Conservation (phyloP, 1,140 invertebrate genomes). For the Ctenoplectra terminalis region DNA sequence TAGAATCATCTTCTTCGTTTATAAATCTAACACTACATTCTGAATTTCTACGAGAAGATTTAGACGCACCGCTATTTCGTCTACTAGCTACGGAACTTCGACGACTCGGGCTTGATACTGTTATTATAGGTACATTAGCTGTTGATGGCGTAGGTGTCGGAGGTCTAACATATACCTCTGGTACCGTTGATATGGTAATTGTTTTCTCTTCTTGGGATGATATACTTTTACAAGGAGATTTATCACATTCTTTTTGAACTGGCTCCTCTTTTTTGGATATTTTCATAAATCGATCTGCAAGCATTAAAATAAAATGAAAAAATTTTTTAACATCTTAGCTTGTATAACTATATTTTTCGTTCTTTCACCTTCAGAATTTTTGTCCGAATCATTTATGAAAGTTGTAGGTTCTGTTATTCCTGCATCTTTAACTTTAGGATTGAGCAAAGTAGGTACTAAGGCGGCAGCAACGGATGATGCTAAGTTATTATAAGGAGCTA, state of each 20-base stretch:
- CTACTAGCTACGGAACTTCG: slow-evolving; percentile 77
- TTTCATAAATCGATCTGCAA: slow-evolving; percentile 17
- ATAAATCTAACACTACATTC: slow-evolving; percentile 77
- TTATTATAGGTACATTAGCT: slow-evolving; percentile 77
- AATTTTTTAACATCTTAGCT: neutral
- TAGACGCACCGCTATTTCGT: slow-evolving; percentile 74
- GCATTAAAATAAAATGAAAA: neutral
- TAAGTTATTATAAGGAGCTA: slow-evolving; percentile 85
- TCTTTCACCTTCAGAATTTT: neutral
- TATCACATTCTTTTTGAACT: slow-evolving; percentile 11
- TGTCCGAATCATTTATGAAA: slow-evolving; percentile 43
- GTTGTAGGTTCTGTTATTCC: slow-evolving; percentile 79
- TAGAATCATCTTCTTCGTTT: slow-evolving; percentile 56
- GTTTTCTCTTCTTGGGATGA: slow-evolving; percentile 15
- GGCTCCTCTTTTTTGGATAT: slow-evolving; percentile 5
- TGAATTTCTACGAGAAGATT: slow-evolving; percentile 74
- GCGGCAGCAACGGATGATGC: slow-evolving; percentile 85
- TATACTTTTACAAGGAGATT: slow-evolving; percentile 12
- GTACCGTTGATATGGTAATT: slow-evolving; percentile 71
- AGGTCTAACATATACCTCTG: slow-evolving; percentile 79
- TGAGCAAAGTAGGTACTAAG: slow-evolving; percentile 83
- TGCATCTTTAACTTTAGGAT: slow-evolving; percentile 80
- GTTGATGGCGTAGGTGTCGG: slow-evolving; percentile 79
- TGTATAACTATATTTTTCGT: neutral
- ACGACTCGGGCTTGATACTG: slow-evolving; percentile 77